These are phyloP conservation scores for Carlito syrichta DNA, from an alignment of 2,113 vertebrate species.

Conservation along the genomic window DNA sequence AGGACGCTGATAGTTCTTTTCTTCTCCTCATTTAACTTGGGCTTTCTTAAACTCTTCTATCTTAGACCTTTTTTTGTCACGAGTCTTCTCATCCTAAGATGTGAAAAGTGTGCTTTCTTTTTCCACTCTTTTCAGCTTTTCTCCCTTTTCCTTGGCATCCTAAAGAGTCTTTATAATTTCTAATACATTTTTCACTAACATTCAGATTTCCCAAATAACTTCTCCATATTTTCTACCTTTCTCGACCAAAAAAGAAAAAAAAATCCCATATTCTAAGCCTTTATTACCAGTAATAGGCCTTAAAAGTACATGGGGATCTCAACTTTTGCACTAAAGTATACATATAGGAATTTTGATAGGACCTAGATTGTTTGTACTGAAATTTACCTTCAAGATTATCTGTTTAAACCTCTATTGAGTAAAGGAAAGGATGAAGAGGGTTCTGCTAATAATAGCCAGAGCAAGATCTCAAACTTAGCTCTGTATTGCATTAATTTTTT, in stretches of 20 bases:
- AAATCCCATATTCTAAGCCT: not conserved
- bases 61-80: not conserved
- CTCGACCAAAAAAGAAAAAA: not conserved
- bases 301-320: not conserved
- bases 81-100: not conserved
- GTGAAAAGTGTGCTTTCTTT: not conserved
- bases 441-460: not conserved
- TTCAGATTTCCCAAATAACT: not conserved
- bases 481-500: not conserved
- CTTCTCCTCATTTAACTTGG: not conserved
- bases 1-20: not conserved
- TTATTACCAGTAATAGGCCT: not conserved
- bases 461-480: not conserved
- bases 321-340: not conserved
- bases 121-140: not conserved
- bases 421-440: not conserved
- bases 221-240: constrained; percentile 9
- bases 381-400: not conserved
- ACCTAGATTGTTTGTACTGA: not conserved
- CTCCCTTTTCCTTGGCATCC: not conserved
- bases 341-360: not conserved
- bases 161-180: not conserved
- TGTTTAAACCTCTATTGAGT: not conserved
- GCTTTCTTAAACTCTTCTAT: not conserved
- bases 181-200: not conserved